Percentiles rank a stretch among this genome's conserved stretches.
phyloP scores from a whole-genome alignment of 2,888 invertebrate species.

The Octonoba sinensis region DNA sequence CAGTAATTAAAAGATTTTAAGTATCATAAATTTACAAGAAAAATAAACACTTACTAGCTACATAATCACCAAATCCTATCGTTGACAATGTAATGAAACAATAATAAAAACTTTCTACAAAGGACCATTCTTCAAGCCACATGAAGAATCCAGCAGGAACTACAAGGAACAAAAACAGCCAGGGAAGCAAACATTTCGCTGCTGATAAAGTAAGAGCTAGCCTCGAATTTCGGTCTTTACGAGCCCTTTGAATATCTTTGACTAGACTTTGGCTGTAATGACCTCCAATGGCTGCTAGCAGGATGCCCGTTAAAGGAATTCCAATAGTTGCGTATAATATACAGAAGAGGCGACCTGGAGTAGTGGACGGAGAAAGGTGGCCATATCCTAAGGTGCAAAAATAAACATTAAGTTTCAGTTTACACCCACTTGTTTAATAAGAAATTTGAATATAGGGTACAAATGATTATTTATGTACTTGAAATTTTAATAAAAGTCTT shows the following conservation, averaged over 20 bases:
- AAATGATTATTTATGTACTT: too few relatives aligned
- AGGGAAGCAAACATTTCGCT: constrained; percentile 87
- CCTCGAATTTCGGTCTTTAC: constrained; percentile 68
- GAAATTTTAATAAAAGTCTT: too few relatives aligned
- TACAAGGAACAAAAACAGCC: constrained; percentile 87
- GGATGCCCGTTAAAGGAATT: constrained; percentile 84
- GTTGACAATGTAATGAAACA: constrained; percentile 75
- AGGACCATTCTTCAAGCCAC: constrained; percentile 88
- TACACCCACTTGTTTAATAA: too few relatives aligned
- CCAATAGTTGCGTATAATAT: constrained; percentile 89
- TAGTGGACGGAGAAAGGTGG: constrained; percentile 87
- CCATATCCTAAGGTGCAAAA: constrained; percentile 80
- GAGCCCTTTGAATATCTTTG: constrained; percentile 49
- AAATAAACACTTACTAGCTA: constrained; percentile 79
- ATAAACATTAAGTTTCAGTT: not conserved
- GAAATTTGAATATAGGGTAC: too few relatives aligned
- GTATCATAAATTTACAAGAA: too few relatives aligned
- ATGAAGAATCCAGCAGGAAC: constrained; percentile 87
- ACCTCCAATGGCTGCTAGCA: constrained; percentile 84
- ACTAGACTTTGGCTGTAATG: constrained; percentile 76
- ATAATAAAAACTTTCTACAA: constrained; percentile 86
- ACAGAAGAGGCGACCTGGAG: constrained; percentile 84
- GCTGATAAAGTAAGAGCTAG: constrained; percentile 84
- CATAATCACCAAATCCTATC: constrained; percentile 93
- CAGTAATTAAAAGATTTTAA: too few relatives aligned